Conservation (phyloP, 2,797 vertebrate genomes). For the Leptoclinus maculatus region DNA sequence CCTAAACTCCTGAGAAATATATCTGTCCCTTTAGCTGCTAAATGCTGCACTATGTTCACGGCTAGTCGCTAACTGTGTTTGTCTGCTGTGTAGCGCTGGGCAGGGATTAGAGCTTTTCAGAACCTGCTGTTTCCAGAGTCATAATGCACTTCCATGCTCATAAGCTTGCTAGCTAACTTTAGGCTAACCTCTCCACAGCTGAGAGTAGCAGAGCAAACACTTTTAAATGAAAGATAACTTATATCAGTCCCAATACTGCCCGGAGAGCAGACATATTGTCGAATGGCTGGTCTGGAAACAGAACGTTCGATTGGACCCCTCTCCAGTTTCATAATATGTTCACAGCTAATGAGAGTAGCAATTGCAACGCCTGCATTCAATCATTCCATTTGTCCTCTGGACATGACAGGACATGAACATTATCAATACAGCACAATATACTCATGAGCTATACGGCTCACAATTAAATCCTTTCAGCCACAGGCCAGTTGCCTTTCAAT, state of each 20-base stretch:
- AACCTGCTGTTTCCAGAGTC: neutral
- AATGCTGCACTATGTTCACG: too few species aligned
- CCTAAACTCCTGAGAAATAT: too few species aligned
- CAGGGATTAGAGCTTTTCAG: neutral
- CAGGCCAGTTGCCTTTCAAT: slow-evolving; percentile 44
- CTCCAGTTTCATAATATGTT: slow-evolving; percentile 9
- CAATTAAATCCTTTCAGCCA: slow-evolving; percentile 42
- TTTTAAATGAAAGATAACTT: neutral
- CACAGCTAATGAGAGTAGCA: slow-evolving; percentile 5
- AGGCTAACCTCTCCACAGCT: neutral
- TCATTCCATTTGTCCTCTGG: slow-evolving; percentile 5
- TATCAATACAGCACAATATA: slow-evolving; percentile 26
- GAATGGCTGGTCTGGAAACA: slow-evolving; percentile 16
- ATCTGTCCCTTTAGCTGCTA: too few species aligned
- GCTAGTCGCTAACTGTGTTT: too few species aligned
- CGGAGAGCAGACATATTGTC: neutral
- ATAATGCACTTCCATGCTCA: neutral
- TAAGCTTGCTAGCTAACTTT: neutral
- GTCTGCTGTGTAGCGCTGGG: too few species aligned
- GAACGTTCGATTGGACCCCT: neutral
- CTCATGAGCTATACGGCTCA: slow-evolving; percentile 17
- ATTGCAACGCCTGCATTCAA: neutral
- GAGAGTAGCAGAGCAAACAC: neutral
- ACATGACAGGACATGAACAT: slow-evolving; percentile 14
- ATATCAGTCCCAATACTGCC: neutral